Conservation (phyloP, 2,888 invertebrate genomes). For the Brenthis hecate region DNA sequence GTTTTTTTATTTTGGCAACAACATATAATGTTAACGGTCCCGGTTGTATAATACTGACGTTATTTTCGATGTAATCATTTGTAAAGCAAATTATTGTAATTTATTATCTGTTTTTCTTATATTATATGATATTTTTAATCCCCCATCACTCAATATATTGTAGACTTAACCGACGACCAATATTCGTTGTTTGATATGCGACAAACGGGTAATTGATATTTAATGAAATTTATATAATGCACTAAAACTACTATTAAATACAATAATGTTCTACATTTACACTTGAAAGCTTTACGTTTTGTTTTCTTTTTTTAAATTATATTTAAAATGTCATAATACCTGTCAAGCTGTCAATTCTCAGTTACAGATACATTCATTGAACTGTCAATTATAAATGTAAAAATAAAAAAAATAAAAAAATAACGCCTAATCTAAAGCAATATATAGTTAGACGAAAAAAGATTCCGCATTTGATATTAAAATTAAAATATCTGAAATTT, state of each 20-base stretch:
- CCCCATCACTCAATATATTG: background rate
- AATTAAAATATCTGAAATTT: background rate
- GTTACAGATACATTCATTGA: constrained; percentile 6
- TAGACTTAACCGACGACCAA: background rate
- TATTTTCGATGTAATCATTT: too few relatives aligned
- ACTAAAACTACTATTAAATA: constrained; percentile 28
- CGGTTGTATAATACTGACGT: too few relatives aligned
- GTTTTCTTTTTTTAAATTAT: background rate
- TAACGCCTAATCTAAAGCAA: constrained; percentile 10
- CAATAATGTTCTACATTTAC: constrained; percentile 23
- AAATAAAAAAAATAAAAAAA: background rate
- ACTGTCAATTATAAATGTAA: constrained; percentile 10
- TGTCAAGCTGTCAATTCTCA: background rate
- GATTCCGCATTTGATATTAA: background rate
- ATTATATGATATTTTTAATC: constrained; percentile 1
- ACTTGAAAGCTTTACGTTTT: constrained; percentile 21
- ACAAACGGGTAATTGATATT: constrained; percentile 61
- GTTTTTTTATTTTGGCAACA: constrained; percentile 45
- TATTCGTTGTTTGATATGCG: constrained; percentile 3
- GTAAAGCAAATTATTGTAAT: background rate
- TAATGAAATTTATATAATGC: constrained; percentile 43
- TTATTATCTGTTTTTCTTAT: background rate
- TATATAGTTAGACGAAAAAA: constrained; percentile 8
- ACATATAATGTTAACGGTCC: background rate
- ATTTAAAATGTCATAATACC: too few relatives aligned